Percentiles rank a stretch among this genome's conserved stretches.
Evolutionary conservation across 2,888 invertebrate genomes (phyloP).

Genomic region (Mesoligia furuncula): DNA sequence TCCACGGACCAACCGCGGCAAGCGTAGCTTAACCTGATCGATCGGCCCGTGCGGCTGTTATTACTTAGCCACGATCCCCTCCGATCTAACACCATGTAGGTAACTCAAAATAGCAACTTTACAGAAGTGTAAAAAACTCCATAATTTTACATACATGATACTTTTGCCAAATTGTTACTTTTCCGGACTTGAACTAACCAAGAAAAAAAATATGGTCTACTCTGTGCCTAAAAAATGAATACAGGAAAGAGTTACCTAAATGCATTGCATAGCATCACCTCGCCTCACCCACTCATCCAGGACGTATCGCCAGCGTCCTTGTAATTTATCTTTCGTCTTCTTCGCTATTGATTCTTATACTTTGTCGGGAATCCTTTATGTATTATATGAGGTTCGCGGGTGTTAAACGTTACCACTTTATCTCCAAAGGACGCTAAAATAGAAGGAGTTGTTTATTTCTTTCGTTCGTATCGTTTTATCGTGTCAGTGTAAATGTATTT

Average conservation of each 20-base stretch:
- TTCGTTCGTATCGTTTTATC: neutral
- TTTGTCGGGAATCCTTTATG: slow-evolving; percentile 31
- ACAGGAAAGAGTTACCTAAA: neutral
- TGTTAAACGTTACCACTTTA: neutral
- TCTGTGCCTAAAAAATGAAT: neutral
- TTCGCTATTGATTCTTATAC: slow-evolving; percentile 28
- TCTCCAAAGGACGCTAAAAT: slow-evolving; percentile 1
- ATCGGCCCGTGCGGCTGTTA: too few relatives aligned
- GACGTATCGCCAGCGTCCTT: slow-evolving; percentile 5
- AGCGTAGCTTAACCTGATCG: too few relatives aligned
- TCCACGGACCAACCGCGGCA: too few relatives aligned
- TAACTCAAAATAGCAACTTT: too few relatives aligned
- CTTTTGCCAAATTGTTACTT: too few relatives aligned
- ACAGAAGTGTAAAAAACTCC: too few relatives aligned
- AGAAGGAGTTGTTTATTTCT: slow-evolving; percentile 1
- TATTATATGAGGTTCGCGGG: slow-evolving; percentile 1
- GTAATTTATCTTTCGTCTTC: slow-evolving; percentile 36
- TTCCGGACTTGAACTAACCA: too few relatives aligned
- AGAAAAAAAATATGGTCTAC: neutral
- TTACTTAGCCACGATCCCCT: too few relatives aligned
- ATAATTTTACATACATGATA: too few relatives aligned
- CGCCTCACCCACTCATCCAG: neutral
- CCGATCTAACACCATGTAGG: too few relatives aligned
- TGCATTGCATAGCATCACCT: neutral
- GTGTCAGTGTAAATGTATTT: neutral